Evolutionary conservation across 2,888 invertebrate genomes (phyloP).

Genomic region (Drosophila neutralis): DNA sequence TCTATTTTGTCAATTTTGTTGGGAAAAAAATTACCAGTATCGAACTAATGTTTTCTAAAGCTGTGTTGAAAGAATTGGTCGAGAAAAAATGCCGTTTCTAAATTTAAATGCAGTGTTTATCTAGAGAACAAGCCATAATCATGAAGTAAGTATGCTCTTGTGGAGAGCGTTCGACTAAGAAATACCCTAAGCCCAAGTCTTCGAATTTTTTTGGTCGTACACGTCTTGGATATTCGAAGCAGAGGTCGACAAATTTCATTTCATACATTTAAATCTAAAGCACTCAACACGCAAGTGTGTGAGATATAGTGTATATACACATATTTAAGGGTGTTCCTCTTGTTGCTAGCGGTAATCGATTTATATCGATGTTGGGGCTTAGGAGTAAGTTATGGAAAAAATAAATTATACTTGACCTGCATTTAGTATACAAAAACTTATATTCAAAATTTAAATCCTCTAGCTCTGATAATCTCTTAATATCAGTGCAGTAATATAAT

Average conservation of each 20-base stretch:
- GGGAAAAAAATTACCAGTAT: neutral
- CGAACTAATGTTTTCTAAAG: neutral
- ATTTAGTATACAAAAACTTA: neutral
- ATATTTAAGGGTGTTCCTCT: too few species aligned
- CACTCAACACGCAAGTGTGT: neutral
- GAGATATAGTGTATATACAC: too few species aligned
- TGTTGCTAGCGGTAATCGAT: neutral
- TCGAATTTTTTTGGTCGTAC: too few species aligned
- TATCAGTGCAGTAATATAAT: too few species aligned
- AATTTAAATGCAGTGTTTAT: neutral
- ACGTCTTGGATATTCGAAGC: too few species aligned
- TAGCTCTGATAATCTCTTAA: too few species aligned
- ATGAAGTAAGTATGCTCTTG: neutral
- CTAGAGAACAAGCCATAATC: neutral
- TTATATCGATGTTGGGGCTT: too few species aligned
- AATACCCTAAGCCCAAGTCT: too few species aligned
- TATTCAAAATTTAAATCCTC: neutral
- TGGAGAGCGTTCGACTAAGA: too few species aligned
- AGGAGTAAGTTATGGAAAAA: neutral
- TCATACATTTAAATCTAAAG: neutral
- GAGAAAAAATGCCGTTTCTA: neutral
- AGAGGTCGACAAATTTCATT: too few species aligned
- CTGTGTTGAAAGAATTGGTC: neutral
- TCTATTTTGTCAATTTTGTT: neutral
- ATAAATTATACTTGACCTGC: neutral